Evolutionary conservation across 2,113 vertebrate species (phyloP), one percentile per base, ranked within the genome.

Genomic region (Psephotus haematonotus): DNA sequence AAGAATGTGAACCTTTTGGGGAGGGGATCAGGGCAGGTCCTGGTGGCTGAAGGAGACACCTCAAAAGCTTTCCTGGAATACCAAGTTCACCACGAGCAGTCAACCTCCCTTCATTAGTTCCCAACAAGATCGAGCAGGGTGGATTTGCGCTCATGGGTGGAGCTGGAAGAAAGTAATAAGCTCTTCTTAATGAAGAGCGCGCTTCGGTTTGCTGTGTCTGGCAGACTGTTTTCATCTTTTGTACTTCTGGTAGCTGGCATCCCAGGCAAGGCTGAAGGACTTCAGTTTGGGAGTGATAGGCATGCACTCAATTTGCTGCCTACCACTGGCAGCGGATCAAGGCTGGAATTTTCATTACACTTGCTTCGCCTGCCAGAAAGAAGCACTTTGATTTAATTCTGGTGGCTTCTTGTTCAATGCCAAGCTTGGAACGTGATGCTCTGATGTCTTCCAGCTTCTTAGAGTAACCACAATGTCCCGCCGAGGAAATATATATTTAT

Each of bases 321-420:
- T 93, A 10, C 74, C 69, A 62, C 74, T 96, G 96, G 96, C 88
- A 91, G 28, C 63, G 67, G 81, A 96, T 95, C 93, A 93, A 96
- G 95, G 95, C 91, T 96, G 84, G 92, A 82, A 93, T 95, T 96
- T 94, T 96, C 95, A 97, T 96, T 97, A 93, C 81, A 14, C 77
- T 94, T 69, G 81, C 77, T 91, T 88, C 4, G 91, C 88, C 84
- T 95, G 93, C 96, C 96, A 96, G 86, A 86, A 95, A 94, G 96
- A 94, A 96, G 86, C 17, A 65, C 95, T 96, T 96, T 94, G 95
- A 96, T 97, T 95, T 94, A 76, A 96, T 91, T 84, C 93, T 96
- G 74, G 92, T 96, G 95, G 92, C 96, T 97, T 96, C 92, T 94
- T 87, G 57, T 85, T 95, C 93, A 57, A 27, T 92, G 96, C 96